Conservation (phyloP, 2,113 vertebrate genomes). For the Propithecus coquereli region DNA sequence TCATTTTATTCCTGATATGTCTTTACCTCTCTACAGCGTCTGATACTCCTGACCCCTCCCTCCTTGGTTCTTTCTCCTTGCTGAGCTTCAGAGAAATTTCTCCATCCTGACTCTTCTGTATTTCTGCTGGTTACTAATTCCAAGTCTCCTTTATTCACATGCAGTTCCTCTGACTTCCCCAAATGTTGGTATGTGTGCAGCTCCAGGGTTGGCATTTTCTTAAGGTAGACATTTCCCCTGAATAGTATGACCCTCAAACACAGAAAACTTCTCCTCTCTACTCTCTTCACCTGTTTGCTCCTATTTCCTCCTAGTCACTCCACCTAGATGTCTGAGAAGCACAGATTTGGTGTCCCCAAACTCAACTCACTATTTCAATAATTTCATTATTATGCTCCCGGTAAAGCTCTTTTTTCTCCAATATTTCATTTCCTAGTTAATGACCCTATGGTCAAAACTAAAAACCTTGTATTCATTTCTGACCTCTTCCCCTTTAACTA, state of each 20-base stretch:
- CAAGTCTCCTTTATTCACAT: not conserved
- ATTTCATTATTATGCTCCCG: not conserved
- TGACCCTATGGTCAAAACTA: not conserved
- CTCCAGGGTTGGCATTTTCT: not conserved
- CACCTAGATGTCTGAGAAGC: not conserved
- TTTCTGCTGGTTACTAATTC: not conserved
- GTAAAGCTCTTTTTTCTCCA: not conserved
- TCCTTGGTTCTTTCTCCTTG: not conserved
- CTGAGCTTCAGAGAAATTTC: not conserved
- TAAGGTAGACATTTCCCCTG: not conserved
- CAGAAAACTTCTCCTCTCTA: not conserved
- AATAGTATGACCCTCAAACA: not conserved
- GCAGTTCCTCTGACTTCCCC: not conserved
- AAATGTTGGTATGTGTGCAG: not conserved
- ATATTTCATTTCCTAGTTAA: not conserved
- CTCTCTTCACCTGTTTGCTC: not conserved
- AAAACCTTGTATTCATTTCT: not conserved
- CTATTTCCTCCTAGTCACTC: not conserved
- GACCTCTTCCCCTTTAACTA: not conserved
- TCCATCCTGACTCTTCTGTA: not conserved
- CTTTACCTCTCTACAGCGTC: not conserved
- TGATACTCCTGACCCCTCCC: not conserved
- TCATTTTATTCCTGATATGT: not conserved
- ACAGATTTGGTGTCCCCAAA: not conserved
- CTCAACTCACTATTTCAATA: not conserved